These are phyloP conservation scores for Leptinotarsa juncta DNA, from an alignment of 2,888 invertebrate species.

Conservation along the genomic window DNA sequence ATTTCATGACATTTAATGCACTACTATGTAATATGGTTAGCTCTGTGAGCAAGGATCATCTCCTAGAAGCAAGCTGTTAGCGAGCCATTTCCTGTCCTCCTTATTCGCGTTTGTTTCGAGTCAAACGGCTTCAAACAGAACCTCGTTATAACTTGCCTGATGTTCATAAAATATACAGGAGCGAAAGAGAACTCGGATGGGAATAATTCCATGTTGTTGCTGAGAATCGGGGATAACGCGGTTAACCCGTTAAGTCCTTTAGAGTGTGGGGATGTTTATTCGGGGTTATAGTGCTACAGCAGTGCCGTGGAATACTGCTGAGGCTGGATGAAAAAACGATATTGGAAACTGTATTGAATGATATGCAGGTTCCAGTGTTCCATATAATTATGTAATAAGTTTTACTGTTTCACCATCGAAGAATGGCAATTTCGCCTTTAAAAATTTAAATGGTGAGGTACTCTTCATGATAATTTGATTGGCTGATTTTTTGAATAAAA, in stretches of 20 bases:
- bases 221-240: constrained; percentile 60
- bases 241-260: constrained; percentile 61
- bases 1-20: constrained; percentile 66
- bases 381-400: no score
- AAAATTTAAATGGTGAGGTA: no score
- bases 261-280: constrained; percentile 46
- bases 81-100: constrained; percentile 54
- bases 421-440: no score
- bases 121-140: constrained; percentile 66
- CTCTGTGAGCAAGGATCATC: constrained; percentile 55
- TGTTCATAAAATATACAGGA: constrained; percentile 67
- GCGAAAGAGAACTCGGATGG: constrained; percentile 46
- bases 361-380: no score
- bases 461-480: no score
- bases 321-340: no score
- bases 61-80: constrained; percentile 62
- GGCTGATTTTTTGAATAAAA: no score
- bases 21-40: constrained; percentile 64
- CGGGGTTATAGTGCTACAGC: constrained; percentile 35
- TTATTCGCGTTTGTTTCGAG: constrained; percentile 52
- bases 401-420: no score
- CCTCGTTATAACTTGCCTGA: constrained; percentile 67
- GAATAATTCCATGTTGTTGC: constrained; percentile 59
- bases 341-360: no score
- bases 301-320: constrained; percentile 31